Evolutionary conservation across 1,140 invertebrate species (phyloP), one percentile per base, ranked within the genome.

Genomic region (Ptiloglossa arizonensis): DNA sequence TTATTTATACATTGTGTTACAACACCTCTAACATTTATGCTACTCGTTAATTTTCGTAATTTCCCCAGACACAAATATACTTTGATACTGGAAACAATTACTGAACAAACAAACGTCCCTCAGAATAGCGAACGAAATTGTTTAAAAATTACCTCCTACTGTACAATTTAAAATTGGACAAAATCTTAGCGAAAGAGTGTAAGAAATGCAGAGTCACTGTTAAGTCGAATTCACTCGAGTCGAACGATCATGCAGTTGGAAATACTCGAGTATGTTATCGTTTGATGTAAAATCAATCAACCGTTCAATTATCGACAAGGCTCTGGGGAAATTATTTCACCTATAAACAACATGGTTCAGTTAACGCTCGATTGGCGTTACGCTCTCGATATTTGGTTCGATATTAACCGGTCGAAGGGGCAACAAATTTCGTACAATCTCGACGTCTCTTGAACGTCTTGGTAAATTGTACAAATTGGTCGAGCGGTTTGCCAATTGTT

Each of bases 1-100:
- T 82, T 70, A 56, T 24, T 66, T 82, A 70, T 60, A 68, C 50
- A 82, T 32, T 66, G 66, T 27, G 35, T 75, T 75, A 72, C 35
- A 48, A 69, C 63, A 67, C 27, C 56, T 54, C 60, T 80, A 80
- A 82, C 54, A 80, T 64, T 80, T 70, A 77, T 19, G 44, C 68
- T 70, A 71, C 48, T 57, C 29, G 46, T 27, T 24, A 46, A 13
- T 46, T 24, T 15, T 15, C 3, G 27, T 24, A n/a, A 41, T 44
- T 66, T 48, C 63, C 72, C 63, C 72, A 48, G 72, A 67, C 8
- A 52, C 19, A 29, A 44, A 17, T 6, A 8, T 22, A 24, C 50
- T 54, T 22, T 9, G 50, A 13, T 24, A 11, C 11, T 24, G 15
- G 50, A 24, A 24, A 22, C n/a, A 11, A 54, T 24, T 54, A 54